Conservation (phyloP, 1,140 invertebrate genomes). For the Wiebesia pumilae region DNA sequence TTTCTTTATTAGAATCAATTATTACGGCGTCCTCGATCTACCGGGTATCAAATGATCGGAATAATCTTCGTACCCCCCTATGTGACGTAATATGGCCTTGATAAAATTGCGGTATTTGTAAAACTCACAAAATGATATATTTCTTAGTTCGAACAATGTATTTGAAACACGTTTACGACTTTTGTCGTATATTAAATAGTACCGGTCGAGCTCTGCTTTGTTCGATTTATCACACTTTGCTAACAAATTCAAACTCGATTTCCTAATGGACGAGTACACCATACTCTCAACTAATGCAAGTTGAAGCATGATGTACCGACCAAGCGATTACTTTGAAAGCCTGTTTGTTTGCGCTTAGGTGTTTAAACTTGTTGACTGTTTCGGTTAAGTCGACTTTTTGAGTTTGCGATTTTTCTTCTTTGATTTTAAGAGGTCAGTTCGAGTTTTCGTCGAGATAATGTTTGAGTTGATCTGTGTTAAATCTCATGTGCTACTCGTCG, state of each 20-base stretch:
- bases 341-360: not conserved
- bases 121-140: too few relatives aligned
- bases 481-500: not conserved
- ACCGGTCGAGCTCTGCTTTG: not conserved
- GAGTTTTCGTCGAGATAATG: not conserved
- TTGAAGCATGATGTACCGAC: not conserved
- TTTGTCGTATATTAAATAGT: not conserved
- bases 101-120: not conserved
- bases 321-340: not conserved
- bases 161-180: not conserved
- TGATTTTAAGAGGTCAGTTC: not conserved
- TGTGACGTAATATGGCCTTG: not conserved
- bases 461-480: not conserved
- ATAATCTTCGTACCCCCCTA: not conserved
- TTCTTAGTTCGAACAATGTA: not conserved
- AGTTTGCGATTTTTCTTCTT: not conserved
- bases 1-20: not conserved
- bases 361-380: not conserved
- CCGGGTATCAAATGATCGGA: not conserved
- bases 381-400: not conserved
- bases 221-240: not conserved
- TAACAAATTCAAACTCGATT: slow-evolving; percentile 16
- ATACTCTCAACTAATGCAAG: not conserved
- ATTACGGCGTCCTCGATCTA: not conserved
- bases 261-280: not conserved